Base-by-base conservation (phyloP, 2,888 invertebrate species). In the Drosophila helvetica region DNA sequence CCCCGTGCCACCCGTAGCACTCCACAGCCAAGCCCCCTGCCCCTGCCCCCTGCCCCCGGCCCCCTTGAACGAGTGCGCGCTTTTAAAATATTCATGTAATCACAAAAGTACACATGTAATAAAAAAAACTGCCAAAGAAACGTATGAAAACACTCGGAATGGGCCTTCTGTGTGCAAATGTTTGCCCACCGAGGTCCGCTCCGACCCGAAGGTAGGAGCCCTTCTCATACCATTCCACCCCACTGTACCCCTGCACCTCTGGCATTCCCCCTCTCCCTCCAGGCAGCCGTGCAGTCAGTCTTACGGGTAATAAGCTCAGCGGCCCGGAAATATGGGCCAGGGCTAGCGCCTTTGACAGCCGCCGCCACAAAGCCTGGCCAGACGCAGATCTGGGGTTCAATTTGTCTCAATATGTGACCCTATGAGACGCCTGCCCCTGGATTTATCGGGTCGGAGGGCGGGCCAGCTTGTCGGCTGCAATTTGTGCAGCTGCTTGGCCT, bases 61-160 rank as follows among this genome's bases (percentile, higher is more conserved):
- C 42, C 65, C 65, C 68, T 57, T 62, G 63, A 76, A 65, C 63
- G 70, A 58, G 68, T 46, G 75, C 81, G 85, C 78, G 78, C 76
- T 61, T 88, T 89, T 86, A 89, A 89, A 86, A 86, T 87, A 86
- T 86, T 86, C 88, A 86, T 86, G 85, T 86, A 86, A 86, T 86
- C 85, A 89, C 89, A 86, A 86, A 86, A 86, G 85, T 86, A 86
- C 85, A 86, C 80, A 85, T 89, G 85, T 87, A 78, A 79, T 88
- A 88, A 88, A 88, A 67, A 52, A 65, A 75, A 76, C 47, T 47
- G 48, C 30, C 61, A 54, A 43, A 56, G 12, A 76, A 51, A 53
- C 48, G 57, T 48, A 54, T 30, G 55, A 55, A 62, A 57, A 52
- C 62, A 65, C 52, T 53, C 57, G 58, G 50, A 73, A 45, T 73